Conservation (phyloP, 2,888 invertebrate species). For the Adineta ricciae region DNA sequence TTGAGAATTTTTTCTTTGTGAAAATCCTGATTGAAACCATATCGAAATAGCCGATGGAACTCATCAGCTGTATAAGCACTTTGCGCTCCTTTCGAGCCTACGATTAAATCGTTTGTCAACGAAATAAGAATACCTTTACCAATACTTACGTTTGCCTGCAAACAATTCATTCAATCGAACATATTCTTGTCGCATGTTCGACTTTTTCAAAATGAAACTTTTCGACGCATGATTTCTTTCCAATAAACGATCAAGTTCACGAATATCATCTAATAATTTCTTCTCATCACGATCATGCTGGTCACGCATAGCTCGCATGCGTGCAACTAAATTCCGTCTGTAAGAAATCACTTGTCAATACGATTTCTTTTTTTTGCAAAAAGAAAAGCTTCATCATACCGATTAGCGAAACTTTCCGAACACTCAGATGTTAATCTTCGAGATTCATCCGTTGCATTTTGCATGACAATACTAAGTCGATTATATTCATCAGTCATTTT, state of each 20-base stretch:
- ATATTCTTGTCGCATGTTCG: background rate
- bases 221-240: slow-evolving; percentile 11
- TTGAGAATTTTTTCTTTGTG: background rate
- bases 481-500: slow-evolving; percentile 13
- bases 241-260: slow-evolving; percentile 4
- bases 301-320: background rate
- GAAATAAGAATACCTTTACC: background rate
- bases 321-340: background rate
- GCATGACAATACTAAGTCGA: background rate
- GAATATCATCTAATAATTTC: slow-evolving; percentile 1
- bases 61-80: slow-evolving; percentile 14
- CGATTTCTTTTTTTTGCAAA: background rate
- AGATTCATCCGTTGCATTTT: slow-evolving; percentile 4
- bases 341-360: background rate
- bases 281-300: background rate
- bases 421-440: background rate
- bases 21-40: background rate
- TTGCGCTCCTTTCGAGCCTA: background rate
- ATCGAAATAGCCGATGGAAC: background rate
- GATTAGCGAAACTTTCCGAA: slow-evolving; percentile 15
- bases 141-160: background rate
- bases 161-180: background rate
- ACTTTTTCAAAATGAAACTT: slow-evolving; percentile 2
- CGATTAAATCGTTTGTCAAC: background rate
- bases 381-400: background rate